phyloP scores from a whole-genome alignment of 2,888 invertebrate genomes.

The Plebejus argus region DNA sequence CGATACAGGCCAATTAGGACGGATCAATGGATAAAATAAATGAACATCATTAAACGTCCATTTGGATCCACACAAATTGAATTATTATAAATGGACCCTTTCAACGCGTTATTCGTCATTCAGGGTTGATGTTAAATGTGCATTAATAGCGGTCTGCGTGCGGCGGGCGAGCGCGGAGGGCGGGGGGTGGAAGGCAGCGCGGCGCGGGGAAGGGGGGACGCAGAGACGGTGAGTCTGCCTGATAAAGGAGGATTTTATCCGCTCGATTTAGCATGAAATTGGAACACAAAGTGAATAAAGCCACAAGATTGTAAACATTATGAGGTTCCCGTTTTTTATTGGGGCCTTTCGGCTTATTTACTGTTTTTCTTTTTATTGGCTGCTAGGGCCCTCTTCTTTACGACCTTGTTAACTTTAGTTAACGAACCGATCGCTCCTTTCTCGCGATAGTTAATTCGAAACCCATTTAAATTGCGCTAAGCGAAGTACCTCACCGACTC shows the following conservation, averaged over 20 bases:
- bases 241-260: conserved; percentile 79
- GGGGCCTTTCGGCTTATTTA: conserved; percentile 74
- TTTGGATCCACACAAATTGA: conserved; percentile 62
- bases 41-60: conserved; percentile 35
- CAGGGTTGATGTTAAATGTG: conserved; percentile 66
- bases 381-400: conserved; percentile 69
- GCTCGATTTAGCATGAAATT: conserved; percentile 81
- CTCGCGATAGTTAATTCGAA: conserved; percentile 68
- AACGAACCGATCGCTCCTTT: conserved; percentile 68
- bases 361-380: conserved; percentile 75
- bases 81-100: conserved; percentile 66
- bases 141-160: conserved; percentile 62
- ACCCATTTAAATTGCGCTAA: conserved; percentile 66
- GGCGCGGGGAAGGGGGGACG: conserved; percentile 46
- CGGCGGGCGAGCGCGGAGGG: conserved; percentile 43
- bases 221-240: conserved; percentile 76
- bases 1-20: conserved; percentile 27
- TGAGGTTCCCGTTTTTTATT: conserved; percentile 77
- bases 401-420: conserved; percentile 79
- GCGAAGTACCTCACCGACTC: conserved; percentile 52
- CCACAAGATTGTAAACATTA: conserved; percentile 81
- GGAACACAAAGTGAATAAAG: conserved; percentile 81
- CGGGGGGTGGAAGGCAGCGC: conserved; percentile 41
- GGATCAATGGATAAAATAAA: conserved; percentile 30
- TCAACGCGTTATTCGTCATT: conserved; percentile 65